Evolutionary conservation across 2,797 vertebrate species (phyloP).

Genomic region (Enteromius fasciolatus): DNA sequence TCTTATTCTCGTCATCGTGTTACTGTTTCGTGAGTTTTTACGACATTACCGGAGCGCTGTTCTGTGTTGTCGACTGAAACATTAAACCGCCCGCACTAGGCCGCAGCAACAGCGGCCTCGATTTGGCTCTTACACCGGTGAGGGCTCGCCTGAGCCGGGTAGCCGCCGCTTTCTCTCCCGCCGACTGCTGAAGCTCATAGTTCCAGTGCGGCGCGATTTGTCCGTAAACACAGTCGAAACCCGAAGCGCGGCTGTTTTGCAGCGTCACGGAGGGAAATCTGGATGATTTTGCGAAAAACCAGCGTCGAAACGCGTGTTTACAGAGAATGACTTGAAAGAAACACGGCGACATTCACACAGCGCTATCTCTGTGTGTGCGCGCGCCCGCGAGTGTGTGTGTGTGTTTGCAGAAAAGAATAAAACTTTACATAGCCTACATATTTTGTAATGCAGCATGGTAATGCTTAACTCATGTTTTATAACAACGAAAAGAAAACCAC

Average conservation of each 20-base stretch:
- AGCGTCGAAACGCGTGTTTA: not conserved
- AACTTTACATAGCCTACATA: not conserved
- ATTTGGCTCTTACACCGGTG: conserved; percentile 48
- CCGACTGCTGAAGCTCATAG: conserved; percentile 49
- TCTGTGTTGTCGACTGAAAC: not conserved
- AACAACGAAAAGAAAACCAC: not conserved
- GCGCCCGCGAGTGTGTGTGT: not conserved
- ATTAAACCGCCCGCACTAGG: conserved; percentile 19
- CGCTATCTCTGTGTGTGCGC: not conserved
- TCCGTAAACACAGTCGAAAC: not conserved
- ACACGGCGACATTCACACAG: not conserved
- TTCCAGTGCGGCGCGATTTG: conserved; percentile 39
- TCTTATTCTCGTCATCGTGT: not conserved
- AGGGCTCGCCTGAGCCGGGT: conserved; percentile 19
- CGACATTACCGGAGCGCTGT: conserved; percentile 28
- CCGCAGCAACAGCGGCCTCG: conserved; percentile 50
- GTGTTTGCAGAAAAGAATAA: not conserved
- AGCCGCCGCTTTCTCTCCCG: conserved; percentile 34
- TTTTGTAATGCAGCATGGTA: not conserved
- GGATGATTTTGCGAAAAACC: not conserved
- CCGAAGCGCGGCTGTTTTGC: not conserved
- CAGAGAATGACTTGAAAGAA: not conserved
- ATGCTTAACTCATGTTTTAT: no score
- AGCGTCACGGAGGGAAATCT: not conserved
- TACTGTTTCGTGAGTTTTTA: not conserved